Percentiles rank a stretch among this genome's conserved stretches.
These are phyloP conservation scores for Drosophila peninsularis DNA, from an alignment of 2,888 invertebrate species.

Conservation along the genomic window DNA sequence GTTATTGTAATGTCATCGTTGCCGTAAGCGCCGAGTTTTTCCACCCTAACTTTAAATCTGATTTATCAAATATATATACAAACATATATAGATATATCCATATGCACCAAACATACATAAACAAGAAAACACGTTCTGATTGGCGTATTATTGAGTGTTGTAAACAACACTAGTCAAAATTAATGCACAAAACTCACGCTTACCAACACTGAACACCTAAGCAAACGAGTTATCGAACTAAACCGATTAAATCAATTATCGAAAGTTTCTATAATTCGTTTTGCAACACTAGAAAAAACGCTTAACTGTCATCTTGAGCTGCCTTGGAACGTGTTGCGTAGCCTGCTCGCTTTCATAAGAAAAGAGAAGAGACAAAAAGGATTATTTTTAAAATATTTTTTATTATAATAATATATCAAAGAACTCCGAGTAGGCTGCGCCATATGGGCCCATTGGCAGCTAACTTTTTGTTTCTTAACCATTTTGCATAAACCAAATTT, in stretches of 20 bases:
- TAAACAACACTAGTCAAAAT: slow-evolving; percentile 10
- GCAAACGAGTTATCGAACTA: slow-evolving; percentile 25
- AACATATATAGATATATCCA: slow-evolving; percentile 3
- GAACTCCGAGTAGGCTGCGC: slow-evolving; percentile 15
- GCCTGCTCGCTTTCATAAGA: not conserved
- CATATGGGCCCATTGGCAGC: slow-evolving; percentile 9
- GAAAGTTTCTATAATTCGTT: slow-evolving; percentile 15
- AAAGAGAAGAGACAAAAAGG: not conserved
- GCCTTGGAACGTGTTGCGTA: slow-evolving; percentile 9
- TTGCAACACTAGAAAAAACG: slow-evolving; percentile 35
- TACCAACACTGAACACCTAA: slow-evolving; percentile 60
- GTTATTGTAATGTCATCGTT: slow-evolving; percentile 85
- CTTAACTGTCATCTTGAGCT: slow-evolving; percentile 22
- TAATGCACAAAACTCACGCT: slow-evolving; percentile 63
- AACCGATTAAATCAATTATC: slow-evolving; percentile 1
- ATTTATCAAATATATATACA: not conserved
- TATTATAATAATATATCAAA: not conserved
- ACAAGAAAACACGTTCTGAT: slow-evolving; percentile 1
- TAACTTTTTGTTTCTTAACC: not conserved
- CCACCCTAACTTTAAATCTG: slow-evolving; percentile 13
- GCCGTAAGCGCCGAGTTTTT: slow-evolving; percentile 83
- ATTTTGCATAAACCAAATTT: slow-evolving; percentile 7
- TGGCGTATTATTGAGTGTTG: slow-evolving; percentile 1
- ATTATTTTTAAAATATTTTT: not conserved
- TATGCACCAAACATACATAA: slow-evolving; percentile 6